phyloP scores from a whole-genome alignment of 2,888 invertebrate genomes.

The Neocrepidodera transversa region DNA sequence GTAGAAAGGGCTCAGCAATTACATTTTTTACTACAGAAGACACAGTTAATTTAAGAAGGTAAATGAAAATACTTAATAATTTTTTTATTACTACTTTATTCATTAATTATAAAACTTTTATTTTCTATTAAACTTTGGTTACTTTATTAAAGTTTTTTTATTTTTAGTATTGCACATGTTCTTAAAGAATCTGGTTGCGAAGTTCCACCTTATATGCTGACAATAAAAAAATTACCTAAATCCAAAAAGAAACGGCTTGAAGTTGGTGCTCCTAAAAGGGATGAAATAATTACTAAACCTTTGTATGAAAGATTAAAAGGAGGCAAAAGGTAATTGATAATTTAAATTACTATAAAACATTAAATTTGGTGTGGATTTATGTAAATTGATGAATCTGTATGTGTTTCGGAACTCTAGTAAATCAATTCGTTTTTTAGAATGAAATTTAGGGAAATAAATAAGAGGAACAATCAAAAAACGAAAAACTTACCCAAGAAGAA shows the following conservation, averaged over 20 bases:
- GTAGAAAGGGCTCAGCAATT: constrained; percentile 84
- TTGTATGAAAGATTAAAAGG: constrained; percentile 59
- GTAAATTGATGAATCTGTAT: no score
- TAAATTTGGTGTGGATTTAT: neutral
- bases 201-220: constrained; percentile 90
- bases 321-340: constrained; percentile 52
- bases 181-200: constrained; percentile 90
- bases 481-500: no score
- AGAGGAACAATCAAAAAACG: no score
- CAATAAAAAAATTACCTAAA: constrained; percentile 72
- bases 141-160: neutral
- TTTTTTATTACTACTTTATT: no score
- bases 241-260: constrained; percentile 67
- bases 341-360: neutral
- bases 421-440: constrained; percentile 15
- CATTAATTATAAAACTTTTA: no score
- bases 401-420: no score
- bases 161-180: constrained; percentile 82
- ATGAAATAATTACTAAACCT: constrained; percentile 70
- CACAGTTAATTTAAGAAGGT: constrained; percentile 84
- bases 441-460: constrained; percentile 28
- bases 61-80: constrained; percentile 37
- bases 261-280: constrained; percentile 69
- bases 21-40: constrained; percentile 95
- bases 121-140: constrained; percentile 16